phyloP scores from a whole-genome alignment of 1,140 invertebrate genomes.

The Mactra quadrangularis region DNA sequence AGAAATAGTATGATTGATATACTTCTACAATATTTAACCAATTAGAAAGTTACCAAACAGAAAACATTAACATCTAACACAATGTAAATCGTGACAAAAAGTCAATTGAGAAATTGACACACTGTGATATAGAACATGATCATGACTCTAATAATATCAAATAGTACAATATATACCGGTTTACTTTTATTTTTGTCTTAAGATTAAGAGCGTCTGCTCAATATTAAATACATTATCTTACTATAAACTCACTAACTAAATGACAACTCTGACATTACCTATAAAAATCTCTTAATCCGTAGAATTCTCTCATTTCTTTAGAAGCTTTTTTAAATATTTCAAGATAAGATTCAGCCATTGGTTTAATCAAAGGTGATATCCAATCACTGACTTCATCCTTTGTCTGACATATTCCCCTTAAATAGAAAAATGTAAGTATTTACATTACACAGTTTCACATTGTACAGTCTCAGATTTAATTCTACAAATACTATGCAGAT shows the following conservation, averaged over 20 bases:
- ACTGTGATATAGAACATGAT: background rate
- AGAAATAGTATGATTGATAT: background rate
- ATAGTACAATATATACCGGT: background rate
- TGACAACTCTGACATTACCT: conserved; percentile 67
- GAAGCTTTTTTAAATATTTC: conserved; percentile 70
- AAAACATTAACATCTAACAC: too few species aligned
- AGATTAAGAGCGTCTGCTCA: background rate
- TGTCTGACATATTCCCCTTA: conserved; percentile 76
- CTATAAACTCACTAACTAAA: too few species aligned
- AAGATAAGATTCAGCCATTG: conserved; percentile 75
- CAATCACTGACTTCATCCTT: conserved; percentile 55
- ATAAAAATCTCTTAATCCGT: conserved; percentile 82
- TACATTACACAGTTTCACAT: too few species aligned
- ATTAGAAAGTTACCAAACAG: too few species aligned
- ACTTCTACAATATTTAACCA: background rate
- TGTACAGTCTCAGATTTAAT: too few species aligned
- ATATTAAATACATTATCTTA: background rate
- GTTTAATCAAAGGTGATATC: conserved; percentile 65
- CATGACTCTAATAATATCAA: background rate
- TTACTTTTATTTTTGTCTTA: background rate
- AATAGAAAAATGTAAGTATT: too few species aligned
- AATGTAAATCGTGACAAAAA: too few species aligned
- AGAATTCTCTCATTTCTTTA: conserved; percentile 77
- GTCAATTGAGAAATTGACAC: background rate
- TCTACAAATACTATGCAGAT: too few species aligned